Conservation (phyloP, 2,888 invertebrate genomes). For the Perizoma flavofasciatum region DNA sequence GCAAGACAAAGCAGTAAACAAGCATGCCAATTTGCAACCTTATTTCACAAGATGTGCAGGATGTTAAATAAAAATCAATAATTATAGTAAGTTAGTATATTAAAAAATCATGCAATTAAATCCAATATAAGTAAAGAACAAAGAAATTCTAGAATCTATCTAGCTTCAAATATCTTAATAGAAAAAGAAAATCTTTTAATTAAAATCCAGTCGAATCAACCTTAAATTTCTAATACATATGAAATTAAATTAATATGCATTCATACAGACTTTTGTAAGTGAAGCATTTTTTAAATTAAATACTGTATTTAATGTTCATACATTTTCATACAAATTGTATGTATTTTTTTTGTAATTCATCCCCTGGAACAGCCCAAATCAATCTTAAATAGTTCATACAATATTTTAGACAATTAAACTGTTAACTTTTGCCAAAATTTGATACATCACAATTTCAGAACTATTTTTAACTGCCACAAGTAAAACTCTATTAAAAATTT, state of each 20-base stretch:
- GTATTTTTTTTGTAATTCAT: slow-evolving; percentile 17
- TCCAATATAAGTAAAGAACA: slow-evolving; percentile 18
- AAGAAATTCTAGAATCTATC: slow-evolving; percentile 6
- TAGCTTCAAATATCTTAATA: slow-evolving; percentile 1
- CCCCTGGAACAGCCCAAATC: slow-evolving; percentile 8
- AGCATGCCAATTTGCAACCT: too few species aligned
- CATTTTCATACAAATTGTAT: slow-evolving; percentile 13
- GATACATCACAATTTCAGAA: background rate
- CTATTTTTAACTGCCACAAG: background rate
- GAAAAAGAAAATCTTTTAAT: slow-evolving; percentile 12
- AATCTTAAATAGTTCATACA: slow-evolving; percentile 15
- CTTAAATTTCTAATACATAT: slow-evolving; percentile 20
- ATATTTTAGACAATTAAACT: background rate
- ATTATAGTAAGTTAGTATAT: slow-evolving; percentile 26
- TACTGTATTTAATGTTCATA: slow-evolving; percentile 8
- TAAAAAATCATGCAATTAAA: slow-evolving; percentile 32
- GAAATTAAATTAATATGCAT: slow-evolving; percentile 3
- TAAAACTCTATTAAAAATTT: too few species aligned
- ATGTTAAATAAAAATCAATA: slow-evolving; percentile 17
- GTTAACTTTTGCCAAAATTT: background rate
- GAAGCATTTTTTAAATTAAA: slow-evolving; percentile 18
- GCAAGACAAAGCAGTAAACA: too few species aligned
- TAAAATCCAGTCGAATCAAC: slow-evolving; percentile 19
- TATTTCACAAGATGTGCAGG: background rate
- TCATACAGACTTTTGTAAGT: slow-evolving; percentile 22